Conservation (phyloP, 2,113 vertebrate genomes). For the Zingel zingel region DNA sequence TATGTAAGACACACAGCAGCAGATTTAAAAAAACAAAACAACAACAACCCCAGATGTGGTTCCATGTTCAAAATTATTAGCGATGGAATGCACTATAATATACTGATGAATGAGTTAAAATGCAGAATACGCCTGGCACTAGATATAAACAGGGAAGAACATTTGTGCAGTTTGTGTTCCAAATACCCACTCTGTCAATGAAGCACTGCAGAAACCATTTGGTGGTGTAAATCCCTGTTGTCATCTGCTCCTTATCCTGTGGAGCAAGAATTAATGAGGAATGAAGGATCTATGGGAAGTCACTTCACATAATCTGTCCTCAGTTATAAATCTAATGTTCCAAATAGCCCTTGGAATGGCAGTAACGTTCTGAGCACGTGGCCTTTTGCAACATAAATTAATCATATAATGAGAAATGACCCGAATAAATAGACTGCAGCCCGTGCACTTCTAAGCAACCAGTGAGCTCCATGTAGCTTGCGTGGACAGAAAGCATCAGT, state of each 20-base stretch:
- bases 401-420: constrained; percentile 22
- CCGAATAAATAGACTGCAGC: not conserved
- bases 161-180: not conserved
- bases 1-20: constrained; percentile 40
- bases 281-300: constrained; percentile 2
- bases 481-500: not conserved
- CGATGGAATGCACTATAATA: not conserved
- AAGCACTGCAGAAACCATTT: constrained; percentile 98
- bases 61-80: not conserved
- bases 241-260: constrained; percentile 96
- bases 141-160: constrained; percentile 8
- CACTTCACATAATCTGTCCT: not conserved
- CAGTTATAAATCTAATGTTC: constrained; percentile 19
- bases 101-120: not conserved
- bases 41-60: not conserved
- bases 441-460: not conserved
- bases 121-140: not conserved
- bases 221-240: constrained; percentile 93
- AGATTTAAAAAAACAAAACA: constrained; percentile 13
- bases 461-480: not conserved
- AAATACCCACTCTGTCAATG: constrained; percentile 90
- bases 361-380: not conserved
- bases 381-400: constrained; percentile 9
- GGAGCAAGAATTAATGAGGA: constrained; percentile 19
- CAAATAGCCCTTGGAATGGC: not conserved